Base-by-base conservation (phyloP, 2,113 vertebrate species). In the Tragulus kanchil region DNA sequence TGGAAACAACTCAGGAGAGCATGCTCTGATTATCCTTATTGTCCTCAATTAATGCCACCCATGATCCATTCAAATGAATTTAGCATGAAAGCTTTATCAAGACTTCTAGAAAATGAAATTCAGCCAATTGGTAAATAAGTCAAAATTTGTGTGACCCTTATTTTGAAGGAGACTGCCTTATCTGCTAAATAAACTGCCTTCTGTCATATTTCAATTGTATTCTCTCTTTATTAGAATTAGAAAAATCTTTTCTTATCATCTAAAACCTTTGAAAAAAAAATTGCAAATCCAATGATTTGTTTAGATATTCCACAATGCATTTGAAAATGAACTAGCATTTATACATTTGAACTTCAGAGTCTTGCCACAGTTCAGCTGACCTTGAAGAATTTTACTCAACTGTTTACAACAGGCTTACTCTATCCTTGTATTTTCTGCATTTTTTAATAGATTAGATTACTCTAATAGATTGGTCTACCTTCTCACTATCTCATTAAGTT, bases 401-500 rank as follows among this genome's bases (percentile, higher is more conserved):
- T 94, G 64, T 86, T 87, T 96, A 42, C 21, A 62, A 59, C 9
- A 73, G 8, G 19, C 5, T 89, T 79, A 71, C 9, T 36, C 42
- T 61, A 3, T 65, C 50, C 88, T 96, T 85, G 16, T 56, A 58
- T 67, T 67, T 81, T 79, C 58, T 59, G 0, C 11, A 83, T 77
- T 85, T 69, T 85, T 95, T 85, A 54, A 50, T 36, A 65, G 36
- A 36, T 36, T 36, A 54, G 42, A 19, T 64, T 90, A 84, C 2
- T 73, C 0, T 88, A 95, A 52, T 81, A 36, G 36, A 36, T 36
- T 36, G 36, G 36, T 36, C 23, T 90, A 95, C 14, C 23, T 88
- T 93, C 86, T 86, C 91, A 73, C 36, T 64, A 25, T 16, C 61
- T 75, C 28, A 14, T 23, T 71, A 96, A 96, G 5, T 69, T 56